Base-by-base conservation (phyloP, 2,888 invertebrate species). In the Agapostemon virescens region DNA sequence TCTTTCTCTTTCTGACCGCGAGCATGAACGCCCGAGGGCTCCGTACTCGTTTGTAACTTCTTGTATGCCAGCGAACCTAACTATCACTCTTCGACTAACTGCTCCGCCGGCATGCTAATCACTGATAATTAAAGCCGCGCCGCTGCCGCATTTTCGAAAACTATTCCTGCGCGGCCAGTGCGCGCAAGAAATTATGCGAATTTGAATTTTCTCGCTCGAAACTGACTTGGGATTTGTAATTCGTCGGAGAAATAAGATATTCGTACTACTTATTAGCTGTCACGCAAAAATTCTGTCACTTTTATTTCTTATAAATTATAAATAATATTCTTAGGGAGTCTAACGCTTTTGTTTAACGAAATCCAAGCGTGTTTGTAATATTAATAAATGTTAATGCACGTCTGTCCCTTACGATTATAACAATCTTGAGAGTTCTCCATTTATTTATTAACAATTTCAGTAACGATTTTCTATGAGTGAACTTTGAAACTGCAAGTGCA, bases 101-200 rank as follows among this genome's bases (percentile, higher is more conserved):
- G 67, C 40, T n/a, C 20, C 66, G 15, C 11, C 58, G 26, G 67
- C 36, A 67, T 70, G 80, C 69, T 79, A 81, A 81, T 81, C 74
- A 69, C 20, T 26, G 61, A 58, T 78, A 74, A 74, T 74, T 74
- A 74, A 79, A 78, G 66, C 55, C 67, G 23, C 45, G 36, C 61
- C 52, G 33, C 15, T 55, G 15, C 15, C 26, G 55, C 64, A 72
- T 68, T 77, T 63, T 64, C 63, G 23, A 11, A 64, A 77, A 69
- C 52, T 69, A 64, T 73, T 42, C 45, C 40, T 15, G 20, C 69
- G 5, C 36, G 38, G 17, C 45, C 17, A 17, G 5, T 42, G 15
- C 3, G 42, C 42, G 17, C 38, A 5, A 55, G 15, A 55, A 26
- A 23, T 55, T 26, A n/a, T 49, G n/a, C 20, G 9, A 9, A 45